Percentiles rank a stretch among this genome's conserved stretches.
Conservation (phyloP, 2,888 invertebrate genomes). For the Ferrisia virgata region DNA sequence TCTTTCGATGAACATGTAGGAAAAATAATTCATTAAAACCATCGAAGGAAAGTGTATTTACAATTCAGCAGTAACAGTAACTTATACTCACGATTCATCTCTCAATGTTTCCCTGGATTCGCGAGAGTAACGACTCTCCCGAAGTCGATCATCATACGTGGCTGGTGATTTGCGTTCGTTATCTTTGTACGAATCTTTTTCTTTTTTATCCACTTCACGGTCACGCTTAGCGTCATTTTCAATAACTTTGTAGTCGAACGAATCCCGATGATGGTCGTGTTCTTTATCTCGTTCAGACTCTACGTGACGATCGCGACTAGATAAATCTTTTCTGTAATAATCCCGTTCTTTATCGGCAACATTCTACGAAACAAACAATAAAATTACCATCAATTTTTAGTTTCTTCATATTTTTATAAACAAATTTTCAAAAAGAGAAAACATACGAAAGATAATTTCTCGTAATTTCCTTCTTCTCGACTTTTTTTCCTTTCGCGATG, state of each 20-base stretch:
- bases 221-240: constrained; percentile 17
- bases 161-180: constrained; percentile 9
- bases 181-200: too few relatives aligned
- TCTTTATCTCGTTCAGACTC: constrained; percentile 18
- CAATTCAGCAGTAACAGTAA: neutral
- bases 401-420: neutral
- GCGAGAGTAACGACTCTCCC: neutral
- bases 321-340: constrained; percentile 11
- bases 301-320: neutral
- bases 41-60: neutral
- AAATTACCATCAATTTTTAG: neutral
- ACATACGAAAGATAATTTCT: neutral
- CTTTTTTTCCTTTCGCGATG: constrained; percentile 21
- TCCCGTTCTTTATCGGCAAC: constrained; percentile 9
- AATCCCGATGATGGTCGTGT: neutral
- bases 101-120: constrained; percentile 38
- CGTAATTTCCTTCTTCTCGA: constrained; percentile 24
- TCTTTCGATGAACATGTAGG: too few relatives aligned
- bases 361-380: neutral
- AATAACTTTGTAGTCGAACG: neutral
- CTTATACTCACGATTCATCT: constrained; percentile 32
- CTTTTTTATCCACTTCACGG: neutral
- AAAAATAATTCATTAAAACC: neutral
- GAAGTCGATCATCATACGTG: neutral
- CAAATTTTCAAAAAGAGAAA: neutral